Conservation (phyloP, 1,140 invertebrate genomes). For the Zaprionus davidi region DNA sequence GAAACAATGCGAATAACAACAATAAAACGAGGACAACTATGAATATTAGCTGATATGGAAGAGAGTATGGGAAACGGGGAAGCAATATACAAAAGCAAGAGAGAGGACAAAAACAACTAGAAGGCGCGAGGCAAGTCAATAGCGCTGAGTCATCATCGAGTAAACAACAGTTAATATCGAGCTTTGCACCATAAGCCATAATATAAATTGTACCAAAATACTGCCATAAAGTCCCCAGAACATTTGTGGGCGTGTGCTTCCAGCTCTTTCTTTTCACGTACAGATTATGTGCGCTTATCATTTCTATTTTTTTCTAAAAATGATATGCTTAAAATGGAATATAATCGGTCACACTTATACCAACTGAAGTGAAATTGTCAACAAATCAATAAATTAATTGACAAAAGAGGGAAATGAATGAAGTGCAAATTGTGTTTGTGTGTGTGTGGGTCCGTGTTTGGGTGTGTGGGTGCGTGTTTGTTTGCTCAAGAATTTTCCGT, state of each 20-base stretch:
- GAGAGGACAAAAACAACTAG: background rate
- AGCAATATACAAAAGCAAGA: slow-evolving; percentile 17
- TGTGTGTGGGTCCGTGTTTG: background rate
- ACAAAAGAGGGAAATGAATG: background rate
- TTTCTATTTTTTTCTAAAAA: background rate
- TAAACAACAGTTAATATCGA: slow-evolving; percentile 44
- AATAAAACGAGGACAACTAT: slow-evolving; percentile 56
- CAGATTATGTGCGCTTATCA: slow-evolving; percentile 16
- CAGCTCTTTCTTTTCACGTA: background rate
- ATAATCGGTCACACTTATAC: slow-evolving; percentile 36
- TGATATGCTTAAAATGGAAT: slow-evolving; percentile 29
- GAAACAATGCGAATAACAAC: slow-evolving; percentile 47
- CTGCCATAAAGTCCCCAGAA: slow-evolving; percentile 11
- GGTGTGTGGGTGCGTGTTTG: background rate
- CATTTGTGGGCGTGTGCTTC: slow-evolving; percentile 21
- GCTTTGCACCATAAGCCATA: slow-evolving; percentile 42
- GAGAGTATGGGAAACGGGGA: background rate
- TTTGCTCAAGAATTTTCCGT: slow-evolving; percentile 13
- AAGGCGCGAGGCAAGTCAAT: background rate
- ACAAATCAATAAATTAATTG: slow-evolving; percentile 33
- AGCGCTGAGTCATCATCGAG: slow-evolving; percentile 29
- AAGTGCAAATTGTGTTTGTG: background rate
- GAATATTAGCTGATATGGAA: slow-evolving; percentile 3
- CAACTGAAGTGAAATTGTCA: slow-evolving; percentile 19
- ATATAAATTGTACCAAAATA: slow-evolving; percentile 27